Evolutionary conservation across 2,888 invertebrate genomes (phyloP).

Genomic region (Resseliella maxima): DNA sequence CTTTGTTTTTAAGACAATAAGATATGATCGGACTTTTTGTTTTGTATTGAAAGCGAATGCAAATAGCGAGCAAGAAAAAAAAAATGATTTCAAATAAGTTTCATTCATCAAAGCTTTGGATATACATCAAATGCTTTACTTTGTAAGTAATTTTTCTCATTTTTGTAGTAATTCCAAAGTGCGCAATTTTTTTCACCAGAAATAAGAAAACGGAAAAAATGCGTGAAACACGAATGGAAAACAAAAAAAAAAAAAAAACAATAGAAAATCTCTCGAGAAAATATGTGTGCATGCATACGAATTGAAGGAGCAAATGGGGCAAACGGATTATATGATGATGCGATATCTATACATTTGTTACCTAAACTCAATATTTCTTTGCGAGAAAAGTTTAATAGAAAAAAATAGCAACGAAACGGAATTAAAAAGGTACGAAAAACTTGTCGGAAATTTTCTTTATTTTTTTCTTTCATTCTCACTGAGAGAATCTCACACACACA

Average conservation of each 20-base stretch:
- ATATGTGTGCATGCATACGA: not conserved
- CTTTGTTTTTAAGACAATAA: not conserved
- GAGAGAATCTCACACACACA: too few species aligned
- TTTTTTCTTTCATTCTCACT: not conserved
- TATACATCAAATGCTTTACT: not conserved
- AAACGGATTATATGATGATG: slow-evolving; percentile 13
- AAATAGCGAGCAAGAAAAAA: not conserved
- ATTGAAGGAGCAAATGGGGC: not conserved
- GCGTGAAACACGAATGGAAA: not conserved
- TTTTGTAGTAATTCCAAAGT: not conserved
- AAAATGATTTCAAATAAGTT: not conserved
- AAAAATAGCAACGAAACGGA: slow-evolving; percentile 20
- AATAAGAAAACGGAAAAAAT: too few species aligned
- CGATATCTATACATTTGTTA: slow-evolving; percentile 18
- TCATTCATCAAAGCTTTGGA: not conserved
- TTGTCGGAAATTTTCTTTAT: not conserved
- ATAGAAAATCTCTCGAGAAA: not conserved
- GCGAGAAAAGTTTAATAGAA: slow-evolving; percentile 3
- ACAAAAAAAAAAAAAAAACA: not conserved
- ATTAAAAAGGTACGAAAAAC: slow-evolving; percentile 43
- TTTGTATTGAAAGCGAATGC: too few species aligned
- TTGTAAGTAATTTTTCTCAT: not conserved
- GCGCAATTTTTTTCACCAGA: not conserved
- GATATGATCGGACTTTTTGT: not conserved
- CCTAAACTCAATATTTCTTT: slow-evolving; percentile 40